A percentile compares a stretch with the other conserved stretches of the same genome.
These are phyloP conservation scores for Pampusana beccarii DNA, from an alignment of 2,113 vertebrate species.

Conservation along the genomic window DNA sequence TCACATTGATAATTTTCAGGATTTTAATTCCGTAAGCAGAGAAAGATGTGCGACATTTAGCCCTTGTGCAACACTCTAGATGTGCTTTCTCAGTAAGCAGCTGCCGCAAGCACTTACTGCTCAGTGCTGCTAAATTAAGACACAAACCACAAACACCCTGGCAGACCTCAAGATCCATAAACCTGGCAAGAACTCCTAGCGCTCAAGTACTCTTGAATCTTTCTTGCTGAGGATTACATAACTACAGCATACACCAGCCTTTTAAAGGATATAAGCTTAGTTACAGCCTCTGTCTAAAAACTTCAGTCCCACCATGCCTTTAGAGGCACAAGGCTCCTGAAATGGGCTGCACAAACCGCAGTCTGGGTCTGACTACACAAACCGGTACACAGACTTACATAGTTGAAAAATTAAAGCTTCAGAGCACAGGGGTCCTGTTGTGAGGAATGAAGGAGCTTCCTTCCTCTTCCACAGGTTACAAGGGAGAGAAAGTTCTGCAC, in stretches of 20 bases:
- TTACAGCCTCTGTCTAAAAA: neutral
- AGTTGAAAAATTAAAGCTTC: neutral
- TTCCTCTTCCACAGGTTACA: neutral
- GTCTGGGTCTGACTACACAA: neutral
- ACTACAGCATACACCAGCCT: neutral
- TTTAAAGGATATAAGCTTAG: neutral
- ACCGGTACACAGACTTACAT: neutral
- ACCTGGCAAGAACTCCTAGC: neutral
- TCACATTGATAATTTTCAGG: neutral
- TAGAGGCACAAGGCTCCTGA: neutral
- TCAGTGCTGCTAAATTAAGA: conserved; percentile 5
- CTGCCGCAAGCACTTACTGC: neutral
- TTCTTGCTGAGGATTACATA: neutral
- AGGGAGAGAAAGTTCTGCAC: neutral
- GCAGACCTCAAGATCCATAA: neutral
- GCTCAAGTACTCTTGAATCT: neutral
- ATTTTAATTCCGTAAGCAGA: neutral
- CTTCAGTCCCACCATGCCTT: neutral
- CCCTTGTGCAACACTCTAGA: neutral
- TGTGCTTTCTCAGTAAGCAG: neutral
- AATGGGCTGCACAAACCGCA: neutral
- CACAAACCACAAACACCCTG: neutral
- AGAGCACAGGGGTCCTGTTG: neutral
- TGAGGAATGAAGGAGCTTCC: neutral
- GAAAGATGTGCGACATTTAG: neutral